These are phyloP conservation scores for Noctua janthina DNA, from an alignment of 2,888 invertebrate species.

Conservation along the genomic window DNA sequence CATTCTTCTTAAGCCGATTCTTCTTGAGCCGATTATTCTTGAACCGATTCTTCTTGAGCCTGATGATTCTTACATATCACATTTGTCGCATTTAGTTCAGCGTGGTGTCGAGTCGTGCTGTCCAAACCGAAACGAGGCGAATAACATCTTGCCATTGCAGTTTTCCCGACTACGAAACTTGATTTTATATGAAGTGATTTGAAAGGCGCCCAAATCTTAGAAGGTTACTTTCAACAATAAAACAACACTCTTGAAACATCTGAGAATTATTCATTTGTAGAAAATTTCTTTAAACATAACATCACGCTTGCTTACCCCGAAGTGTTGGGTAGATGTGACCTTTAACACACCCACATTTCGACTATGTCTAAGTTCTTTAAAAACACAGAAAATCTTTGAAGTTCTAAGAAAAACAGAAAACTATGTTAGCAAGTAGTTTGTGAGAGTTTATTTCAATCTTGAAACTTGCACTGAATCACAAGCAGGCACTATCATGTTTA, in stretches of 20 bases:
- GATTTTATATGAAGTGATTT: not conserved
- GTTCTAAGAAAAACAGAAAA: not conserved
- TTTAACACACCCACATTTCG: not conserved
- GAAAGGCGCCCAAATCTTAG: not conserved
- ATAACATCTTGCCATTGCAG: not conserved
- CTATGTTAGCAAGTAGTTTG: not conserved
- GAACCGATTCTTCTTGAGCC: too few relatives aligned
- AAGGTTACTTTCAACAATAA: not conserved
- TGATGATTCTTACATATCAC: not conserved
- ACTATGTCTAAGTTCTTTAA: not conserved
- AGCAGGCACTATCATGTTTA: not conserved
- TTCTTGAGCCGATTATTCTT: too few relatives aligned
- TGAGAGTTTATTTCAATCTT: slow-evolving; percentile 8
- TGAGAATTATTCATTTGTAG: not conserved
- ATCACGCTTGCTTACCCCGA: not conserved
- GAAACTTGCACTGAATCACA: slow-evolving; percentile 22
- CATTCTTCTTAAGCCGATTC: too few relatives aligned
- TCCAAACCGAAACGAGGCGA: not conserved
- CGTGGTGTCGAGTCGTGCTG: too few relatives aligned
- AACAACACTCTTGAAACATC: not conserved
- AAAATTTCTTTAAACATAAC: not conserved
- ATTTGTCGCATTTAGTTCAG: not conserved
- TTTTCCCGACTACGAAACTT: not conserved
- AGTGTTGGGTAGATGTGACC: not conserved
- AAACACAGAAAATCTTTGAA: not conserved